Percentiles rank a stretch among this genome's conserved stretches.
Conservation (phyloP, 2,113 vertebrate genomes). For the Chaetops frenatus region DNA sequence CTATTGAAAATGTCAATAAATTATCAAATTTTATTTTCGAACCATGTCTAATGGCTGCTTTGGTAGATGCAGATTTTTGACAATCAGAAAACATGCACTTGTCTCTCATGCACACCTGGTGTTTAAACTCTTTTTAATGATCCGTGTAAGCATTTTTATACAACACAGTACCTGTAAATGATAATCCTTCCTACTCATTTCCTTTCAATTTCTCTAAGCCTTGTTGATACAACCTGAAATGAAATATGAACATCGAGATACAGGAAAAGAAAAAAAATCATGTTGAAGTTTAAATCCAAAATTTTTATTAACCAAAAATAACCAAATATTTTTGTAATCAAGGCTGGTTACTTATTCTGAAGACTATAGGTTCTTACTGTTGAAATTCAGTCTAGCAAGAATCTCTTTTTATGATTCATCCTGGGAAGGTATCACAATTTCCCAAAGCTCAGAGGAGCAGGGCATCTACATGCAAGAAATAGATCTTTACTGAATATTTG, state of each 20-base stretch:
- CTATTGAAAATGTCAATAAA: background rate
- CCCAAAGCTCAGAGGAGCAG: background rate
- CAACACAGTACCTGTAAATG: background rate
- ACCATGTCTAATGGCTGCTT: background rate
- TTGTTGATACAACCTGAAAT: background rate
- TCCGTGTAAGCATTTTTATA: background rate
- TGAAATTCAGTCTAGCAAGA: background rate
- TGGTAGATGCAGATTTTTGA: background rate
- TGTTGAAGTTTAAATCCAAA: background rate
- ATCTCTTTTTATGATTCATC: background rate
- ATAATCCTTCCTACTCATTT: background rate
- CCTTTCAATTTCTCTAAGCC: background rate
- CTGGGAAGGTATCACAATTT: background rate
- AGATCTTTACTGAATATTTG: background rate
- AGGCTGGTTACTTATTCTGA: background rate
- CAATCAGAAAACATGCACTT: background rate
- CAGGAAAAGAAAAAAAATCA: background rate
- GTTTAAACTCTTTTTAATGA: background rate
- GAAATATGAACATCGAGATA: background rate
- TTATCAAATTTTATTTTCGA: background rate
- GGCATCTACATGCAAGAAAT: background rate
- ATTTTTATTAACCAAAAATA: background rate
- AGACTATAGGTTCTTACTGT: background rate
- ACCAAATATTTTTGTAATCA: background rate
- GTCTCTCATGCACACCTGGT: background rate